Base-by-base conservation (phyloP, 2,113 vertebrate genomes). In the Ophthalmolycus amberensis region DNA sequence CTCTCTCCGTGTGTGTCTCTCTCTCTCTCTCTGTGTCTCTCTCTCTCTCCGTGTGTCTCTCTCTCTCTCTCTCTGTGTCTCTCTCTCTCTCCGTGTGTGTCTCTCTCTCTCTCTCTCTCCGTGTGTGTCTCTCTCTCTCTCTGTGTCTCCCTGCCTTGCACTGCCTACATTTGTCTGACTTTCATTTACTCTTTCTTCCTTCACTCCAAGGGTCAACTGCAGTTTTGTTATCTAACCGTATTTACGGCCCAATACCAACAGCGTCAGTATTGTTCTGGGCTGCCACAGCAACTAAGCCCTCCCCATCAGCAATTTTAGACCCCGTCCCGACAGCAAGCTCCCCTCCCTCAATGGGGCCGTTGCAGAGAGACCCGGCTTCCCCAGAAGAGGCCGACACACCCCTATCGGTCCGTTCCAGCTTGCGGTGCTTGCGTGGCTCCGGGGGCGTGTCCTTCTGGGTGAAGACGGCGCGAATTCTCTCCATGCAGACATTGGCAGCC, bases 401-500 rank as follows among this genome's bases (percentile, higher is more conserved):
- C 77, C 82, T 76, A 71, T 93, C 84, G 7, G 94, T 94, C 83
- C 95, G 88, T 82, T 96, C 94, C 85, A 96, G 93, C 85, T 95
- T 96, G 81, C 94, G 95, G 85, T 96, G 96, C 85, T 94, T 96
- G 56, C 91, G 93, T 15, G 87, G 91, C 69, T 94, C 93, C 0
- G 91, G 89, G 2, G 95, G 89, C 0, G 89, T 90, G 85, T 93
- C 94, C 75, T 86, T 64, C 75, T 85, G 89, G 80, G 75, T 87
- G 82, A 98, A 95, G 66, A 97, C 74, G 0, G 92, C 85, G 4
- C 94, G 95, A 88, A 98, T 97, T 63, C 95, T 88, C 82, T 96
- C 94, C 38, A 93, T 95, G 54, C 97, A 97, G 75, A 97, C 82
- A 0, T 92, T 84, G 0, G 96, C 77, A 0, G 97, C 97, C 78